Evolutionary conservation across 2,888 invertebrate genomes (phyloP), one percentile per base, ranked within the genome.

Genomic region (Brassicogethes aeneus): DNA sequence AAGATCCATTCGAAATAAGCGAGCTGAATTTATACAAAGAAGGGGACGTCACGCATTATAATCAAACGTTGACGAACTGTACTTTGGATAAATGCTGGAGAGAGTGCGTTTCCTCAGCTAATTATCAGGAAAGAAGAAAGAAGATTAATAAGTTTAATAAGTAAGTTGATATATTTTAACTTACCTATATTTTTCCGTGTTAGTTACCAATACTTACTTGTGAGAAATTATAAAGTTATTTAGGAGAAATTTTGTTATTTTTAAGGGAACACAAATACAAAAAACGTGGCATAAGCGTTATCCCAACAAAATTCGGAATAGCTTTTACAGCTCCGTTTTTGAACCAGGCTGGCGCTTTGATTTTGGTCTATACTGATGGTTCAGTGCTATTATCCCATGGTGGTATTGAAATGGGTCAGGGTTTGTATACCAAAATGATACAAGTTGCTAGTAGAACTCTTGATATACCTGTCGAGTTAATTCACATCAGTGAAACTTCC

Each of bases 401-500:
- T 17, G 95, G 94, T n/a, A 85, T 87, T 5, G 96, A 96, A 74
- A 95, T 96, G 85, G 96, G 96, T 0, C 96, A 96, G 70, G 96
- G 96, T 1, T 71, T 97, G 2, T 88, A 94, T 62, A 96, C 91
- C 0, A 96, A 96, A 73, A 91, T 94, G 85, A 82, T 91, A 39
- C 94, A 95, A 76, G 82, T 91, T 8, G 88, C 90, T 2, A 84
- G 89, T 34, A 73, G 82, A 46, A 75, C 74, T 0, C 69, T 93
- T 10, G 80, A 76, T 37, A 77, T 89, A 17, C 78, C 85, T 2
- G 62, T 76, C 0, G 77, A 81, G 0, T 76, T 79, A 56, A 88
- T 92, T 54, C 85, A 89, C 60, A 81, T 90, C 10, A 77, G 78
- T 16, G 92, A 92, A 64, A 88, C 89, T 0, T 69, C 85, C 0